Evolutionary conservation across 2,797 vertebrate species (phyloP).

Genomic region (Setipinna tenuifilis): DNA sequence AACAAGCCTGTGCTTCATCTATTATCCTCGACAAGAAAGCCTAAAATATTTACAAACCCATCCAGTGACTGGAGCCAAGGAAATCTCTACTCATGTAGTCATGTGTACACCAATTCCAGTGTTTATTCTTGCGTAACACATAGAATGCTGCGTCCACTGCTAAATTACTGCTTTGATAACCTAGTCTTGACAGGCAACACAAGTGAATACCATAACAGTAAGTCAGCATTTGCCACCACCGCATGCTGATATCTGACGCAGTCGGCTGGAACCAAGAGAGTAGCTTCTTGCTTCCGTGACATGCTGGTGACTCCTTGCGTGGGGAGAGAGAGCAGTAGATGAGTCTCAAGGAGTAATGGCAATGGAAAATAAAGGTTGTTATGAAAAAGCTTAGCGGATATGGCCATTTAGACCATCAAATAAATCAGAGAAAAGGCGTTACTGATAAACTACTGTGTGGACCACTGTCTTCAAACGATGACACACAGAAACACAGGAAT

Average conservation of each 20-base stretch:
- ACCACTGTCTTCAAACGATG: not conserved
- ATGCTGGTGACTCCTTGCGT: not conserved
- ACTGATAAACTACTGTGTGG: not conserved
- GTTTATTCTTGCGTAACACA: not conserved
- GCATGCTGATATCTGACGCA: not conserved
- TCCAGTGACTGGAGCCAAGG: not conserved
- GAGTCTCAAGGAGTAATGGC: not conserved
- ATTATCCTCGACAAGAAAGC: not conserved
- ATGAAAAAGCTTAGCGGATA: not conserved
- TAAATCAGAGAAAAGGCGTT: not conserved
- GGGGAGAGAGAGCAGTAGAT: not conserved
- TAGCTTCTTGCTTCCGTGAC: not conserved
- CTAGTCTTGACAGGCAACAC: not conserved
- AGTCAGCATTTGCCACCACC: not conserved
- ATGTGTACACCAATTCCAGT: not conserved
- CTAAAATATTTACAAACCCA: not conserved
- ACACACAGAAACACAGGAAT: not conserved
- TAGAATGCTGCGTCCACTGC: not conserved
- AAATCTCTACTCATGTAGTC: not conserved
- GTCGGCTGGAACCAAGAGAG: not conserved
- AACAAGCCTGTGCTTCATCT: not conserved
- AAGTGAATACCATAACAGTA: conserved; percentile 14
- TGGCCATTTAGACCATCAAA: not conserved
- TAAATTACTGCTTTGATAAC: not conserved
- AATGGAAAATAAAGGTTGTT: not conserved